Evolutionary conservation across 2,113 vertebrate genomes (phyloP), one percentile per base, ranked within the genome.

Genomic region (Gymnobelideus leadbeateri): DNA sequence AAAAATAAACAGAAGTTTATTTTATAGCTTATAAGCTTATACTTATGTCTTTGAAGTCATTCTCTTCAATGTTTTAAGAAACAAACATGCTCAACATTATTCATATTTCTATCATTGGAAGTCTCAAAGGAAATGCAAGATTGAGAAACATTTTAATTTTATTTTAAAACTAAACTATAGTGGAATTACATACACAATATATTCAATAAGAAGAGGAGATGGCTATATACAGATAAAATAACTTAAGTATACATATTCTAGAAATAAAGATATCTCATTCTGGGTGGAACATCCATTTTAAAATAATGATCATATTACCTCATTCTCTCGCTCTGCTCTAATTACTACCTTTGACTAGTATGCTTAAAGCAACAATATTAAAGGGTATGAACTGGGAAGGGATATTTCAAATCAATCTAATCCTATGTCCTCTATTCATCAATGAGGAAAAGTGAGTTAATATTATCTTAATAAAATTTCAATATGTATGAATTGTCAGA

Each of bases 11-110:
- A 95, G 95, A 96, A 96, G 91, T 46, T 93, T 89, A 84, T 96
- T 97, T 97, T 96, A 96, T 96, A 96, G 51, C 94, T 96, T 28
- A n/a, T n/a, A n/a, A n/a, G n/a, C n/a, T n/a, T 57, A 28, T 57
- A 95, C 7, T 97, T 94, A 96, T 92, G 84, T 89, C 94, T 0
- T 57, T 57, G 93, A 93, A 96, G 92, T 92, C 51, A 97, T 96
- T 96, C 68, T 6, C 26, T 57, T 57, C 55, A 57, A 28, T 57
- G 26, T 57, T 57, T 57, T 57, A 8, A 57, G 55, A 28, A 37
- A 92, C 0, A 0, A 0, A 55, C 57, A 96, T 1, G 89, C 92
- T 93, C 89, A 95, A 49, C 37, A 31, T 46, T 92, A 52, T 31
- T 91, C 31, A 0, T 61, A 90, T 96, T 97, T 95, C 77, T 95